Percentiles rank a stretch among this genome's conserved stretches.
These are phyloP conservation scores for Epicauta chinensis DNA, from an alignment of 1,140 invertebrate genomes.

Conservation along the genomic window DNA sequence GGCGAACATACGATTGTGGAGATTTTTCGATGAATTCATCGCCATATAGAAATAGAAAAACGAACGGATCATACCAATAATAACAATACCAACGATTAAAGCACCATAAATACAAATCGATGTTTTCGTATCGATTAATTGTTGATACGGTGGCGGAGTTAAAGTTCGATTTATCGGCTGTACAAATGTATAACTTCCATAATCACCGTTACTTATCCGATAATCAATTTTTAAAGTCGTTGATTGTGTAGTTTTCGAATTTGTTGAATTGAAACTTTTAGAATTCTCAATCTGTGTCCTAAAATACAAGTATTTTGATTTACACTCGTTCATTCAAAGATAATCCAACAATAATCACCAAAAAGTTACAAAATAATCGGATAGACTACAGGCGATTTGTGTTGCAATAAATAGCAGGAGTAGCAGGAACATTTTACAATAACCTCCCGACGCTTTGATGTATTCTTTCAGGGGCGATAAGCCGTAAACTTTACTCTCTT, in stretches of 20 bases:
- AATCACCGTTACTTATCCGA: background rate
- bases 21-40: constrained; percentile 50
- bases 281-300: background rate
- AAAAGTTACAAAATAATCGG: constrained; percentile 70
- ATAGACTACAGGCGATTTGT: constrained; percentile 58
- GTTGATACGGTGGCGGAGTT: background rate
- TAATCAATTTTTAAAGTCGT: too few relatives aligned
- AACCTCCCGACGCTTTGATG: constrained; percentile 55
- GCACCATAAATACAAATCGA: background rate
- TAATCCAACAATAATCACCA: constrained; percentile 51
- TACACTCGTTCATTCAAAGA: too few relatives aligned
- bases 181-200: background rate
- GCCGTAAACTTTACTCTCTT: constrained; percentile 14
- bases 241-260: too few relatives aligned
- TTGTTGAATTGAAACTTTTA: too few relatives aligned
- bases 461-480: constrained; percentile 44
- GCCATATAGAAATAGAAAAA: constrained; percentile 51
- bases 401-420: constrained; percentile 52
- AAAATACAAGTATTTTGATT: background rate
- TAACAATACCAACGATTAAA: constrained; percentile 24
- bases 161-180: background rate
- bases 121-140: background rate
- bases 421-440: constrained; percentile 48
- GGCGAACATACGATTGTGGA: constrained; percentile 80
- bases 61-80: constrained; percentile 41